Conservation (phyloP, 2,113 vertebrate species). For the Papio anubis region DNA sequence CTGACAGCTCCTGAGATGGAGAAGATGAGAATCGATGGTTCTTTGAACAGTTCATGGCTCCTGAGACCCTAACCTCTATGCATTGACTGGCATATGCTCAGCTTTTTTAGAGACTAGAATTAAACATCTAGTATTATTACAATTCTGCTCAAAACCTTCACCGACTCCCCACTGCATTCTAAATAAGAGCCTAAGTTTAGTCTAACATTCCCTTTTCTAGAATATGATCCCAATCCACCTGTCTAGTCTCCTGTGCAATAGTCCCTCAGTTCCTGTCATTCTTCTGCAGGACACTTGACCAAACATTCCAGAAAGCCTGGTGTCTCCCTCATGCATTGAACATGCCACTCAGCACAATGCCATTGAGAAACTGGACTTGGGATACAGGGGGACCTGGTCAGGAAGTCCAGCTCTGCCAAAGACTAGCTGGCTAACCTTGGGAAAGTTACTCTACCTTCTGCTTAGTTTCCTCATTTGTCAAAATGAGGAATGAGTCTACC, state of each 20-base stretch:
- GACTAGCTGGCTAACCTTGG: not conserved
- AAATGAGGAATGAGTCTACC: not conserved
- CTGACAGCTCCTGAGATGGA: not conserved
- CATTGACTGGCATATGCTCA: not conserved
- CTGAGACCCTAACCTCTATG: not conserved
- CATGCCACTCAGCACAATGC: not conserved
- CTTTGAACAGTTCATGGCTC: not conserved
- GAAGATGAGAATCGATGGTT: not conserved
- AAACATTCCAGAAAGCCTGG: not conserved
- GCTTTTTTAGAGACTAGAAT: not conserved
- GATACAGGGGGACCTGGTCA: not conserved
- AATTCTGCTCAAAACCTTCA: not conserved
- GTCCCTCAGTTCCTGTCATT: too few relatives aligned
- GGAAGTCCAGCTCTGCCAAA: not conserved
- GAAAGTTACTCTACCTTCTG: not conserved
- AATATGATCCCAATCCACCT: not conserved
- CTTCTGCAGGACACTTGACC: not conserved
- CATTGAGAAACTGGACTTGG: not conserved
- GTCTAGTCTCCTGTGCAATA: not conserved
- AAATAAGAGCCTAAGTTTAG: not conserved
- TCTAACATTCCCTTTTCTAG: not conserved
- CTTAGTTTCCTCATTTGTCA: not conserved
- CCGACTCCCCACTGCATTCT: not conserved
- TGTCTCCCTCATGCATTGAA: not conserved
- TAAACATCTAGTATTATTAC: not conserved